A percentile compares a stretch with the other conserved stretches of the same genome.
These are phyloP conservation scores for Atlantisia rogersi DNA, from an alignment of 2,113 vertebrate genomes.

Conservation along the genomic window DNA sequence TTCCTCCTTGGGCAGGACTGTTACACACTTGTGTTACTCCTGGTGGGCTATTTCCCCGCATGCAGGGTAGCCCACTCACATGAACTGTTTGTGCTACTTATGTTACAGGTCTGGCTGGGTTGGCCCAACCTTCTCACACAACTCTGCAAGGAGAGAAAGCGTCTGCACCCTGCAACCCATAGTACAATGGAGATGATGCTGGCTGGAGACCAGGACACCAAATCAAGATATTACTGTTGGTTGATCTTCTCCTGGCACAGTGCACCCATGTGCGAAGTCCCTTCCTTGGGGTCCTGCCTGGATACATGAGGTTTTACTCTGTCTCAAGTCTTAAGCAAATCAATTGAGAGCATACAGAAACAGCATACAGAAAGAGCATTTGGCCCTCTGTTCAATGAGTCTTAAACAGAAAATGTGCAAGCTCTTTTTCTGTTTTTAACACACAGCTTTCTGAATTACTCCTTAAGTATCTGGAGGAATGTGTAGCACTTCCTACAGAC, in stretches of 20 bases:
- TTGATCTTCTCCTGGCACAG: neutral
- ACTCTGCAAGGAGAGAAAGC: neutral
- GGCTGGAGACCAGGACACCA: neutral
- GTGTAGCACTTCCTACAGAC: neutral
- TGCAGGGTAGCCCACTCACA: neutral
- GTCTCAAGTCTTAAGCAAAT: neutral
- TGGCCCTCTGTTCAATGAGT: neutral
- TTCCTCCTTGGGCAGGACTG: neutral
- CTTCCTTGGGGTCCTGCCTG: neutral
- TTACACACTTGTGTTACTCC: neutral
- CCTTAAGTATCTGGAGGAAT: neutral
- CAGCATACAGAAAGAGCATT: neutral
- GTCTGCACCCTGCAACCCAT: fast-evolving
- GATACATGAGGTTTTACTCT: neutral
- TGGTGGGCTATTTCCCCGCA: neutral
- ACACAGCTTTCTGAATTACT: neutral
- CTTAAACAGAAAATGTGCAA: neutral
- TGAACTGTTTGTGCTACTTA: neutral
- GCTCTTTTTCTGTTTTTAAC: neutral
- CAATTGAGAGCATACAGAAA: neutral
- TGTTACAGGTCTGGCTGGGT: neutral
- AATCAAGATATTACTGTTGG: neutral
- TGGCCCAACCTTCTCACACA: neutral
- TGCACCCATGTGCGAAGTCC: neutral
- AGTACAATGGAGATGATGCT: neutral